phyloP scores from a whole-genome alignment of 2,888 invertebrate species.

The Drosophila mayaguana region DNA sequence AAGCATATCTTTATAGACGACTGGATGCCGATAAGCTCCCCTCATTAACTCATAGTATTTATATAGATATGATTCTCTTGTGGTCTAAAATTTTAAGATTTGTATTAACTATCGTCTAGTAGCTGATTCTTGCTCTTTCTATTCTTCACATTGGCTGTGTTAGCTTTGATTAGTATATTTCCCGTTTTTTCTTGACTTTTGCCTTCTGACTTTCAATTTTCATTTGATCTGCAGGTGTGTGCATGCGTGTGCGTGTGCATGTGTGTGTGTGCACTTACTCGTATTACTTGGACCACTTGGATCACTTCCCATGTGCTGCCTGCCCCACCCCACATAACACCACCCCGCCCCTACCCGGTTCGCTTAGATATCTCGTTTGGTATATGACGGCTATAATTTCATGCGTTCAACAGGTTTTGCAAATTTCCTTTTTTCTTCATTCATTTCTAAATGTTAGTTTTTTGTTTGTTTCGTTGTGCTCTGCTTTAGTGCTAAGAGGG shows the following conservation, averaged over 20 bases:
- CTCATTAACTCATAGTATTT: background rate
- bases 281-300: conserved; percentile 16
- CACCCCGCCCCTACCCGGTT: background rate
- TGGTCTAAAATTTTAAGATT: background rate
- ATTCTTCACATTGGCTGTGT: background rate
- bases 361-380: conserved; percentile 39
- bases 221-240: conserved; percentile 28
- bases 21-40: background rate
- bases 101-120: background rate
- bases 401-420: conserved; percentile 65
- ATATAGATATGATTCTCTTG: background rate
- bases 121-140: background rate
- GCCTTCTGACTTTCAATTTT: conserved; percentile 25
- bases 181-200: conserved; percentile 1
- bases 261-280: conserved; percentile 22
- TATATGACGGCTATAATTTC: conserved; percentile 53
- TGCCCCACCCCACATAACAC: background rate
- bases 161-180: conserved; percentile 1
- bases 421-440: conserved; percentile 46
- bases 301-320: background rate
- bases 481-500: background rate
- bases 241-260: conserved; percentile 19
- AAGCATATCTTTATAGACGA: background rate
- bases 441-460: conserved; percentile 45
- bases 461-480: conserved; percentile 7